These are phyloP conservation scores for Poeciliopsis retropinna DNA, from an alignment of 2,113 vertebrate genomes.

Conservation along the genomic window DNA sequence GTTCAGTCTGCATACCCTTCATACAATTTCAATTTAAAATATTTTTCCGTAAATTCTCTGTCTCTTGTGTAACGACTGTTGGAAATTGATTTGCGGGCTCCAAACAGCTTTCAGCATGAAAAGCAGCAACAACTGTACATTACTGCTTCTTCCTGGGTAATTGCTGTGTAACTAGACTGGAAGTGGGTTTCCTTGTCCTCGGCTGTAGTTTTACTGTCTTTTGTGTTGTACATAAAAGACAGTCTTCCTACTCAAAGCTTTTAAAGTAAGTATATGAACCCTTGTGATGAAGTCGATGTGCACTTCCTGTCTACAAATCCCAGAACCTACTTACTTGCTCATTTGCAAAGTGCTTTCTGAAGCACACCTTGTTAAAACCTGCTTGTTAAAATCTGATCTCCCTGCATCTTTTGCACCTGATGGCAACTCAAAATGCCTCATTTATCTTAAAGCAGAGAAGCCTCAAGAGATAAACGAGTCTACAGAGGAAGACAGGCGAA, in stretches of 20 bases:
- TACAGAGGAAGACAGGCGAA: background rate
- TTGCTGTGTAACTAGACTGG: conserved; percentile 30
- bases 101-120: conserved; percentile 14
- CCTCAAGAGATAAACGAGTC: conserved; percentile 6
- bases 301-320: conserved; percentile 28
- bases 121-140: conserved; percentile 11
- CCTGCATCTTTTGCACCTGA: conserved; percentile 18
- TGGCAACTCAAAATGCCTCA: background rate
- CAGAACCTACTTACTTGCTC: background rate
- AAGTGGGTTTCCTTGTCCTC: conserved; percentile 24
- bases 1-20: background rate
- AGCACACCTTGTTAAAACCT: conserved; percentile 3
- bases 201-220: conserved; percentile 30
- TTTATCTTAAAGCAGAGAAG: conserved; percentile 17
- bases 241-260: conserved; percentile 6
- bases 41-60: background rate
- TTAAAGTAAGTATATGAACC: conserved; percentile 28
- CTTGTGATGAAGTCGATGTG: conserved; percentile 5
- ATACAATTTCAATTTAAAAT: background rate
- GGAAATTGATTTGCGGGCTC: conserved; percentile 10
- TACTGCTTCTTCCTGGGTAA: conserved; percentile 37
- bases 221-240: conserved; percentile 5
- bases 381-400: conserved; percentile 19
- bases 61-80: conserved; percentile 25
- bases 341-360: conserved; percentile 22